Conservation (phyloP, 2,888 invertebrate species). For the Carterocephalus palaemon region DNA sequence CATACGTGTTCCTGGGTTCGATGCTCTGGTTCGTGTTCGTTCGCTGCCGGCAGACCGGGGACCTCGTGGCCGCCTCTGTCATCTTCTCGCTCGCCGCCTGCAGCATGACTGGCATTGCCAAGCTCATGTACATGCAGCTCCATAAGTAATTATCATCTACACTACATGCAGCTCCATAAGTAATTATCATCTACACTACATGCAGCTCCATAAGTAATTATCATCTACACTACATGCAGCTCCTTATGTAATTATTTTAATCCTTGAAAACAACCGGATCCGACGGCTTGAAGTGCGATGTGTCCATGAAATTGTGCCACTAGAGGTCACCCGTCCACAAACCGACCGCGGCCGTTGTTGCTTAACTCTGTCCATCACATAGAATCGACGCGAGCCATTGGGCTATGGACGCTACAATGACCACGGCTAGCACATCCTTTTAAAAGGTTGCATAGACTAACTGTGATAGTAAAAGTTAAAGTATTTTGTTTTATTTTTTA, state of each 20-base stretch:
- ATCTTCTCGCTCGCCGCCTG: slow-evolving; percentile 44
- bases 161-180: slow-evolving; percentile 40
- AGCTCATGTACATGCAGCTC: slow-evolving; percentile 44
- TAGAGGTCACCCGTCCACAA: no score
- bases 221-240: slow-evolving; percentile 33
- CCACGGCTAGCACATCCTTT: no score
- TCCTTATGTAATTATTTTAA: slow-evolving; percentile 40
- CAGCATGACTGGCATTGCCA: slow-evolving; percentile 43
- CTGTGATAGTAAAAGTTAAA: no score
- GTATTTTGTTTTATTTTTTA: no score
- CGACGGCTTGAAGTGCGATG: no score
- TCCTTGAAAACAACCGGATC: no score
- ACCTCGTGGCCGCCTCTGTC: slow-evolving; percentile 40
- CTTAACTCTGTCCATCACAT: no score
- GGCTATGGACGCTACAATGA: no score
- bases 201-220: slow-evolving; percentile 42
- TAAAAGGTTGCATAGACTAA: no score
- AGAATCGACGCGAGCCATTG: no score
- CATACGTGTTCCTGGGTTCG: slow-evolving; percentile 48
- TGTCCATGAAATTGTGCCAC: no score
- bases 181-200: slow-evolving; percentile 32
- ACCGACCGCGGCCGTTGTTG: no score
- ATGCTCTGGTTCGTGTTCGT: slow-evolving; percentile 48
- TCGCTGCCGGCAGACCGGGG: slow-evolving; percentile 39
- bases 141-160: slow-evolving; percentile 36